Conservation (phyloP, 2,888 invertebrate genomes). For the Meteorus colon region DNA sequence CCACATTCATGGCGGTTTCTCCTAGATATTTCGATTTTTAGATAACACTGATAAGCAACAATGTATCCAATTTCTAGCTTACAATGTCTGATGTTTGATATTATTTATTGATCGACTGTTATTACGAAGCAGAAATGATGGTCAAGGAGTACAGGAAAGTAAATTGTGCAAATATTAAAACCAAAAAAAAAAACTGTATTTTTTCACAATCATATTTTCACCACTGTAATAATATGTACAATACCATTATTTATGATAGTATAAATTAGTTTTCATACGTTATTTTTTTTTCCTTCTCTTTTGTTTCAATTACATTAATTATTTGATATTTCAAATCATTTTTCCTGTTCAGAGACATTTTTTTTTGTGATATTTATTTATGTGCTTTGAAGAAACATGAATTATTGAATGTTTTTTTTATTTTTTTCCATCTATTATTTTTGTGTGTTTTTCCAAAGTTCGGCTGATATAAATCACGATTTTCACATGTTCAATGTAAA, state of each 20-base stretch:
- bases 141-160: background rate
- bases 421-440: background rate
- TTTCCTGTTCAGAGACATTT: conserved; percentile 7
- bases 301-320: conserved; percentile 34
- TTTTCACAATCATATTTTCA: conserved; percentile 59
- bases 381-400: conserved; percentile 16
- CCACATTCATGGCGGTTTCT: background rate
- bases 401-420: background rate
- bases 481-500: conserved; percentile 13
- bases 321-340: conserved; percentile 17
- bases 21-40: background rate
- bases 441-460: background rate
- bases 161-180: conserved; percentile 58
- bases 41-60: background rate
- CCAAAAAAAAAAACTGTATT: conserved; percentile 60
- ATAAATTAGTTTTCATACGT: conserved; percentile 60
- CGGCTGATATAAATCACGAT: conserved; percentile 15
- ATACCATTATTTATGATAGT: conserved; percentile 59
- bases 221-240: conserved; percentile 65
- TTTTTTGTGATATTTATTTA: background rate
- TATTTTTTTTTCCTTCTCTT: conserved; percentile 48
- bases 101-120: conserved; percentile 1
- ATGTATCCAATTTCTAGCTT: background rate
- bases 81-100: background rate
- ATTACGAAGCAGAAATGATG: too few relatives aligned